phyloP scores from a whole-genome alignment of 2,797 vertebrate species.

The Bradypodion ventrale region DNA sequence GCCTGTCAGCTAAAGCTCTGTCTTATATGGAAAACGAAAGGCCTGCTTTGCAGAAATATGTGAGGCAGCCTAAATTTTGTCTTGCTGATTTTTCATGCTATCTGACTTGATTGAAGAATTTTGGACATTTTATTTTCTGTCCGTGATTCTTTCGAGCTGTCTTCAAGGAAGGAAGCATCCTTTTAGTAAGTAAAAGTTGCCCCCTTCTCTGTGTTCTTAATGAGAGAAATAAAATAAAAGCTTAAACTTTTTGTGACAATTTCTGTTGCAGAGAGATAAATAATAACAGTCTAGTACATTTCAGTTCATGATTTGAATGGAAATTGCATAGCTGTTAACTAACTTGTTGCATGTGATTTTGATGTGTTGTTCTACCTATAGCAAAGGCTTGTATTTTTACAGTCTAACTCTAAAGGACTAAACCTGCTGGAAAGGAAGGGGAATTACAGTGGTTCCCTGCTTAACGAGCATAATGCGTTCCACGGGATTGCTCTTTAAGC shows the following conservation, averaged over 20 bases:
- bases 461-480: too few relatives aligned
- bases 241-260: not conserved
- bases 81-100: not conserved
- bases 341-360: not conserved
- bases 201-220: not conserved
- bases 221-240: not conserved
- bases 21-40: not conserved
- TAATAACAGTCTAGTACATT: too few relatives aligned
- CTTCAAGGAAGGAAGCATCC: not conserved
- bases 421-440: too few relatives aligned
- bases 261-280: not conserved
- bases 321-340: not conserved
- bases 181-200: not conserved
- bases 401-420: too few relatives aligned
- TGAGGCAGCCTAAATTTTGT: not conserved
- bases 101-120: not conserved
- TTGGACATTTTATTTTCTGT: not conserved
- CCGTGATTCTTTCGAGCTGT: not conserved
- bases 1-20: not conserved
- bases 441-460: too few relatives aligned
- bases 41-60: not conserved
- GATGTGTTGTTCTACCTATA: not conserved
- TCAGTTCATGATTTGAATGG: not conserved
- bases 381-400: not conserved
- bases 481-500: too few relatives aligned